phyloP scores from a whole-genome alignment of 1,140 invertebrate species.

The Adelges cooleyi region DNA sequence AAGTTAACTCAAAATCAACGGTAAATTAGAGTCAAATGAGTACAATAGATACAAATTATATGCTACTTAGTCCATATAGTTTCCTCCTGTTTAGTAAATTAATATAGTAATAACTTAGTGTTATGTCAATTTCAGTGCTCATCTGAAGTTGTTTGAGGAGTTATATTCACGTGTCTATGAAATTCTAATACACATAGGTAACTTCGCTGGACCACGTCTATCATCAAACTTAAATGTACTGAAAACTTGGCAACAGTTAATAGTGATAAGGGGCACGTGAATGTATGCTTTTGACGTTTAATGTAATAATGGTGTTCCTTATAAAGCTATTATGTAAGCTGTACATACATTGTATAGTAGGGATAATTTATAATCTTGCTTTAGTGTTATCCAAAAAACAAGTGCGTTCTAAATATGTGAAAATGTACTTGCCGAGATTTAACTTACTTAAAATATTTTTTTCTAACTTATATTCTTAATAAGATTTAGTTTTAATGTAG shows the following conservation, averaged over 20 bases:
- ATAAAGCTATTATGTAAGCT: background rate
- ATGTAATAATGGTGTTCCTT: slow-evolving; percentile 23
- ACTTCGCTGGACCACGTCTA: background rate
- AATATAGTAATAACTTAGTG: too few species aligned
- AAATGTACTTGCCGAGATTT: background rate
- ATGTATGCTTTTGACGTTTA: background rate
- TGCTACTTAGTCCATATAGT: too few species aligned
- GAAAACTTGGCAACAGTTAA: background rate
- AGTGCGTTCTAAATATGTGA: background rate
- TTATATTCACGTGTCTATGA: background rate
- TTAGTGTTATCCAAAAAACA: slow-evolving; percentile 7
- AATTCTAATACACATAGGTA: slow-evolving; percentile 8
- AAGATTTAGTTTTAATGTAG: background rate
- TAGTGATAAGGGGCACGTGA: background rate
- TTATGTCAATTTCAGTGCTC: too few species aligned
- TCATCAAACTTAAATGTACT: slow-evolving; percentile 23
- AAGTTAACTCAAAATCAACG: too few species aligned
- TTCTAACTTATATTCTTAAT: background rate
- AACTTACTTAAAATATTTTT: too few species aligned
- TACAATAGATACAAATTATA: too few species aligned
- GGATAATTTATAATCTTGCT: background rate
- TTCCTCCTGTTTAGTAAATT: too few species aligned
- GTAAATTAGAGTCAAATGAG: too few species aligned
- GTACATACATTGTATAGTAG: too few species aligned
- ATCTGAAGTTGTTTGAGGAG: too few species aligned